Conservation (phyloP, 2,797 vertebrate species). For the Tenualosa thibaudeaui region DNA sequence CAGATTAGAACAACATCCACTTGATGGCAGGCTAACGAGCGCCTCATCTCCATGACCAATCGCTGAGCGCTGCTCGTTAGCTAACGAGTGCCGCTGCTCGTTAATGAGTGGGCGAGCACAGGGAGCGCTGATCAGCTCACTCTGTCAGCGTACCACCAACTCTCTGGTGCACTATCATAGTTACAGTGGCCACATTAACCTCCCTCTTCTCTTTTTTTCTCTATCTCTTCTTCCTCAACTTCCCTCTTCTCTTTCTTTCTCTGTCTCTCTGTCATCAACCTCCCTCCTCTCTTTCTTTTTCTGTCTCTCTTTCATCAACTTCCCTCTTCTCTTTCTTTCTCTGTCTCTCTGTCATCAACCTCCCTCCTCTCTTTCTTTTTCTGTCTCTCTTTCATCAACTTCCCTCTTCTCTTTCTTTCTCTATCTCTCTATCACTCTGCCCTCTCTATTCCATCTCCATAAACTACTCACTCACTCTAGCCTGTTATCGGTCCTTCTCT, state of each 20-base stretch:
- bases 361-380: neutral
- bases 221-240: neutral
- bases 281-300: neutral
- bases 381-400: no score
- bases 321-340: neutral
- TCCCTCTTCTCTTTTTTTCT: neutral
- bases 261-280: neutral
- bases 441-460: no score
- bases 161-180: neutral
- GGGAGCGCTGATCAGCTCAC: conserved; percentile 2
- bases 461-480: no score
- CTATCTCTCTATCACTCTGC: no score
- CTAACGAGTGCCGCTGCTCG: neutral
- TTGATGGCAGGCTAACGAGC: conserved; percentile 22
- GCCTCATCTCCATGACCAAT: conserved; percentile 3
- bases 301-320: neutral
- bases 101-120: neutral
- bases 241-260: neutral
- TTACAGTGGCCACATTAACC: neutral
- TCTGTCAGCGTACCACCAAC: neutral
- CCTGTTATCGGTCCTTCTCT: neutral
- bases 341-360: neutral
- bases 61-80: conserved; percentile 12
- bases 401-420: neutral
- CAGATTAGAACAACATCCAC: neutral